These are phyloP conservation scores for Aspidiotus rigidus DNA, from an alignment of 2,888 invertebrate genomes.

Conservation along the genomic window DNA sequence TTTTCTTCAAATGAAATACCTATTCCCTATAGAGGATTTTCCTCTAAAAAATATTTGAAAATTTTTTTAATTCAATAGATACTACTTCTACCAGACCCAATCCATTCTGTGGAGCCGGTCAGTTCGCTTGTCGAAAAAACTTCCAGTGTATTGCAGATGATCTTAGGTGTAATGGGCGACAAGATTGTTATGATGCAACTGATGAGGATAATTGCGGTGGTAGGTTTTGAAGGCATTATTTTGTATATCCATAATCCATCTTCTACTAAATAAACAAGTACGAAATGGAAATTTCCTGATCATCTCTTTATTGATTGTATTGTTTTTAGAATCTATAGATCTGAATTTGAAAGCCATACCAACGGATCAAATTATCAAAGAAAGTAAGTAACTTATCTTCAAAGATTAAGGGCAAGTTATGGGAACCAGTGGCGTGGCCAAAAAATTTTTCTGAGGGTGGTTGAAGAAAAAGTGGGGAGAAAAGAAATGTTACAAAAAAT, in stretches of 20 bases:
- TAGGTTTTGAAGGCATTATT: no score
- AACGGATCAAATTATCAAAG: conserved; percentile 64
- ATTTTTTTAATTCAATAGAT: background rate
- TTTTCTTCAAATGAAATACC: no score
- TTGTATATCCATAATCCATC: no score
- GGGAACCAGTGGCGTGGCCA: no score
- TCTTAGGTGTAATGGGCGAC: conserved; percentile 53
- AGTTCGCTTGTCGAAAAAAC: conserved; percentile 52
- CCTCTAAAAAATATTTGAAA: no score
- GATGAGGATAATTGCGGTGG: conserved; percentile 54
- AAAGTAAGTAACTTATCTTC: conserved; percentile 57
- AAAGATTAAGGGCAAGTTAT: no score
- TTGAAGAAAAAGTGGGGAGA: no score
- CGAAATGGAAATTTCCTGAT: conserved; percentile 29
- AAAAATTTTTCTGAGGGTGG: no score
- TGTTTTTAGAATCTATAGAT: background rate
- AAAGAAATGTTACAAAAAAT: no score
- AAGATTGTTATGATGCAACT: conserved; percentile 55
- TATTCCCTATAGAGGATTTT: no score
- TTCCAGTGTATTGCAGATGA: conserved; percentile 50
- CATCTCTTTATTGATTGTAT: background rate
- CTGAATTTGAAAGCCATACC: conserved; percentile 64
- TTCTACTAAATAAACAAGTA: no score
- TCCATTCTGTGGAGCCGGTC: background rate
- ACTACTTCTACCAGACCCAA: background rate